Conservation (phyloP, 2,888 invertebrate genomes). For the Rhimphoctona megacephalus region DNA sequence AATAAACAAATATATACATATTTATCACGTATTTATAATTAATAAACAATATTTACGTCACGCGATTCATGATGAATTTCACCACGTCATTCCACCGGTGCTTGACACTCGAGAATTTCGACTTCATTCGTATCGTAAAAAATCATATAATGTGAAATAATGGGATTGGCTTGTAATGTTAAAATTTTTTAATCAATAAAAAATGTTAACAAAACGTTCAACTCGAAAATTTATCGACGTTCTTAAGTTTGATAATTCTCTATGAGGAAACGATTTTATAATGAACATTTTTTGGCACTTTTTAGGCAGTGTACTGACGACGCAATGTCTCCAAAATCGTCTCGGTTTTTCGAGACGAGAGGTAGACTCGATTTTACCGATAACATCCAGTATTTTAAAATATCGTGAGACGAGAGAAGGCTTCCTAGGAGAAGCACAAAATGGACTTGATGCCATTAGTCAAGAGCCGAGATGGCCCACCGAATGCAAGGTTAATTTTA, state of each 20-base stretch:
- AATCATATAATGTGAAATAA: conserved; percentile 36
- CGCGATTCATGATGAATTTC: conserved; percentile 51
- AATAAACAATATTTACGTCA: conserved; percentile 37
- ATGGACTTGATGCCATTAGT: conserved; percentile 83
- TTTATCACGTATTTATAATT: neutral
- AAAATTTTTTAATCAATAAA: neutral
- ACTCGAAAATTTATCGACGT: neutral
- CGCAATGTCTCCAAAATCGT: conserved; percentile 75
- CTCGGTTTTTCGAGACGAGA: conserved; percentile 74
- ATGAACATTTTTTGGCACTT: conserved; percentile 19
- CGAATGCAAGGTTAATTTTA: conserved; percentile 91
- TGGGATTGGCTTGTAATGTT: conserved; percentile 65
- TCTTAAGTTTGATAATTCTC: too few species aligned
- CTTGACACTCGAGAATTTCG: conserved; percentile 41
- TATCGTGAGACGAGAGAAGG: conserved; percentile 77
- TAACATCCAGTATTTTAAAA: conserved; percentile 73
- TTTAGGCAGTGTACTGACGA: conserved; percentile 74
- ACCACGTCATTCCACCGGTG: conserved; percentile 45
- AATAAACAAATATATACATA: conserved; percentile 21
- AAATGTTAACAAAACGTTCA: neutral
- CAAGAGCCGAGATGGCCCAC: conserved; percentile 95
- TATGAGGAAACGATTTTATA: neutral
- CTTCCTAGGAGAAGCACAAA: conserved; percentile 73
- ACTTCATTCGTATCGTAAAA: conserved; percentile 41
- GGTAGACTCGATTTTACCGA: conserved; percentile 74